A percentile compares a stretch with the other conserved stretches of the same genome.
Evolutionary conservation across 2,888 invertebrate species (phyloP).

Genomic region (Odontothrips loti): DNA sequence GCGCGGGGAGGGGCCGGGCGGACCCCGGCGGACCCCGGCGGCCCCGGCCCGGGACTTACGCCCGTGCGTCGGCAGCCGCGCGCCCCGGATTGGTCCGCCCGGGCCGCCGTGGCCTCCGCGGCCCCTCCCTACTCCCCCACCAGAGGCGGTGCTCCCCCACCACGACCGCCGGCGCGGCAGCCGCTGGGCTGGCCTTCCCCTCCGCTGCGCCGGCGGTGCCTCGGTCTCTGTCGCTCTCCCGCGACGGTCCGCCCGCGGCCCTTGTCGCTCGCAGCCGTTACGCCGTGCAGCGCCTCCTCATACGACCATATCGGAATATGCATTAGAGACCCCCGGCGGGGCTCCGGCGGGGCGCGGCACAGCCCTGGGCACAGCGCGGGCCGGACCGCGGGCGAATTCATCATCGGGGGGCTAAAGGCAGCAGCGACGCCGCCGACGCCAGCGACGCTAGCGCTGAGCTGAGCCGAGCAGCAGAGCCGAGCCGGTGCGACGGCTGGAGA

Average conservation of each 20-base stretch:
- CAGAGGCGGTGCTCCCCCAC: not conserved
- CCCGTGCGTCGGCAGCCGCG: not conserved
- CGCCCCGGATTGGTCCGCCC: not conserved
- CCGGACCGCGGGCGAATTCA: not conserved
- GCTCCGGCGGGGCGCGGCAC: not conserved
- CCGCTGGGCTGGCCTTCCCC: not conserved
- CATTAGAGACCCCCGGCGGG: not conserved
- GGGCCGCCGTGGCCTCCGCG: not conserved
- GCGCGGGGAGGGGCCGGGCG: constrained; percentile 4
- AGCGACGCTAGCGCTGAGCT: not conserved
- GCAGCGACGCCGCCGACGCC: too few relatives aligned
- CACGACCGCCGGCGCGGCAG: not conserved
- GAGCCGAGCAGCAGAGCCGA: not conserved
- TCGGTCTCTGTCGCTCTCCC: too few relatives aligned
- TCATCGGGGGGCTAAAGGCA: not conserved
- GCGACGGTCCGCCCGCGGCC: not conserved
- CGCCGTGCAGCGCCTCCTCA: not conserved
- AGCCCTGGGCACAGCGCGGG: not conserved
- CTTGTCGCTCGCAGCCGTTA: not conserved
- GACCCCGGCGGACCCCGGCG: not conserved
- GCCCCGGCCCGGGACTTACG: not conserved
- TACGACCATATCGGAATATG: constrained; percentile 1
- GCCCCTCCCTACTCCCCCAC: not conserved
- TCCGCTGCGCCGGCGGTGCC: not conserved
- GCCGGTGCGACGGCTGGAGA: not conserved